Evolutionary conservation across 2,797 vertebrate genomes (phyloP), one percentile per base, ranked within the genome.

Genomic region (Brotula barbata): DNA sequence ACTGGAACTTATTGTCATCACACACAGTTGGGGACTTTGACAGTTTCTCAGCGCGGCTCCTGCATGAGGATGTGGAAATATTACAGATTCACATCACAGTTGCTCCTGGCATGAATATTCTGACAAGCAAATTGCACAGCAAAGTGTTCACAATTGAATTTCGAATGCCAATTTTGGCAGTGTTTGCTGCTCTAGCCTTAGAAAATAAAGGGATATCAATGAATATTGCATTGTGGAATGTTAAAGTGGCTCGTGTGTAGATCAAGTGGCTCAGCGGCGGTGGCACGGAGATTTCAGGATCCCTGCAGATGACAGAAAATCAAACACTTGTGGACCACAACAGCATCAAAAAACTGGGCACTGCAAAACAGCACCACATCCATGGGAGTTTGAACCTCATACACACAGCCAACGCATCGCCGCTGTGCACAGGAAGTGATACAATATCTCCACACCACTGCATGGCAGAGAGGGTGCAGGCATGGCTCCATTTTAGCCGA

Each of bases 51-150:
- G n/a, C n/a, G 43, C 49, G 9, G 42, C 22, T 42, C 39, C 46
- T 61, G 50, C 22, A 60, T 66, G 55, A 42, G 53, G 44, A 66
- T 51, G 10, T 66, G 51, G 54, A 73, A 34, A 75, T 79, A 50
- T 62, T 16, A 5, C 43, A 66, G 56, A 43, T 70, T 61, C 62
- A 73, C 42, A 48, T 68, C 25, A 48, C 40, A 62, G 58, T 2
- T 6, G 39, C 65, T 60, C 12, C 16, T 25, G 51, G 43, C 36
- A 7, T 52, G 64, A 67, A 66, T 67, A 66, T 52, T 46, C 43
- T 70, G 37, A 46, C 23, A 37, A 49, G 22, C 25, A 28, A 28
- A 28, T 8, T 4, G 25, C 25, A 28, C 4, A 28, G 25, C 25
- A 28, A 28, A 28, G 8, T 28, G 25, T 28, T 28, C 25, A 28